Evolutionary conservation across 1,140 invertebrate genomes (phyloP), one percentile per base, ranked within the genome.

Genomic region (Danaus plexippus): DNA sequence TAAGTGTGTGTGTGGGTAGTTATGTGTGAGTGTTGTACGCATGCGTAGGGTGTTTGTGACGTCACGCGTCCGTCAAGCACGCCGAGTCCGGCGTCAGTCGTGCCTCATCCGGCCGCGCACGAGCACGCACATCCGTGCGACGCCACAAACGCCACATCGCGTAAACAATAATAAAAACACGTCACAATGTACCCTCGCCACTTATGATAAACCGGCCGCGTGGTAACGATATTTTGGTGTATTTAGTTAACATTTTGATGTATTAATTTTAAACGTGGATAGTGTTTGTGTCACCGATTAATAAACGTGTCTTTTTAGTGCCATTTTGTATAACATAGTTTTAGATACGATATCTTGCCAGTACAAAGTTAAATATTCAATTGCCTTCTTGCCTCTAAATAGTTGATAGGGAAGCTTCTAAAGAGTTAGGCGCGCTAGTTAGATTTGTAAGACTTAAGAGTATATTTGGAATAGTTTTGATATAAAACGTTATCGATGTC

Each of bases 231-330:
- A 59, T 63, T 74, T 80, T 62, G 59, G 72, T 81, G 79, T 83
- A 79, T 83, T 85, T 75, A 73, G 58, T 84, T 81, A 66, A 44
- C 53, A 72, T 77, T 80, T 83, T 77, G 71, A 77, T 79, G 75
- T 81, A 77, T 81, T 81, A 58, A 74, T 74, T 83, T 80, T 48
- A 61, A 63, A 40, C 67, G 63, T 66, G 63, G 61, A 66, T 72
- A 69, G 72, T 73, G 72, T 69, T 68, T 66, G 69, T 72, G 69
- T 61, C 62, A 68, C 62, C 69, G 64, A 57, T 72, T 69, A 69
- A 72, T 59, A 80, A 78, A 67, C 75, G 78, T 86, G 81, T 86
- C 80, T 84, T 85, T 82, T 84, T 80, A 78, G 81, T 85, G 81
- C 81, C 79, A 81, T 83, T 80, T 77, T 67, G 57, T 70, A 80